Evolutionary conservation across 2,888 invertebrate species (phyloP), one percentile per base, ranked within the genome.

Genomic region (Lepidochitona cinerea): DNA sequence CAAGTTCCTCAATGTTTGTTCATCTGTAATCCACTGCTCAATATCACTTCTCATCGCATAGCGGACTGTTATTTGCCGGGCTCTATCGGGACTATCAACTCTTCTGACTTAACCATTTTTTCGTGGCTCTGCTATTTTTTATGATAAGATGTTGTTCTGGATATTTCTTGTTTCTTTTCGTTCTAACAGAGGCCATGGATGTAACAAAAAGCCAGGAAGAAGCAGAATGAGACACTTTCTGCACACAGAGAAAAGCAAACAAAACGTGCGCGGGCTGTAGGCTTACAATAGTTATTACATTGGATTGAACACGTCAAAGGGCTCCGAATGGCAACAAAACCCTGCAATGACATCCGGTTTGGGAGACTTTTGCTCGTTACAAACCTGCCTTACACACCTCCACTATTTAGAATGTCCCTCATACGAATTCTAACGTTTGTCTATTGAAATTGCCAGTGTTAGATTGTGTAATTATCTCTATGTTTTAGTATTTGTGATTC

Each of bases 361-460:
- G 59, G 12, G 26, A 9, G 41, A 18, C 18, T 41, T 12, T 41
- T 41, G n/a, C n/a, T n/a, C n/a, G n/a, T n/a, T 23, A 49, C 18
- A 49, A n/a, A 49, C 49, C 49, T 49, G 49, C 18, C 49, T 49
- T 49, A 49, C 49, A 49, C 49, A 2, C 49, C 49, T 7, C 3
- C n/a, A 23, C 49, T 49, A 23, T 49, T 49, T 49, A 49, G 49
- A 49, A n/a, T 49, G n/a, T 23, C 7, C 4, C 2, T n/a, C 7
- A 29, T 59, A 59, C 59, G 59, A 59, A 59, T 59, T 59, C 29
- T 59, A 59, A 32, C 59, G 59, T 59, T 59, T 59, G 59, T 59
- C 12, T 59, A 59, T 29, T 32, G 59, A 59, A 59, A 59, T 59
- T 29, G 59, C 32, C 59, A 59, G 14, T 59, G 49, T 7, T n/a